A percentile compares a stretch with the other conserved stretches of the same genome.
phyloP scores from a whole-genome alignment of 2,113 vertebrate genomes.

The Gyps fulvus region DNA sequence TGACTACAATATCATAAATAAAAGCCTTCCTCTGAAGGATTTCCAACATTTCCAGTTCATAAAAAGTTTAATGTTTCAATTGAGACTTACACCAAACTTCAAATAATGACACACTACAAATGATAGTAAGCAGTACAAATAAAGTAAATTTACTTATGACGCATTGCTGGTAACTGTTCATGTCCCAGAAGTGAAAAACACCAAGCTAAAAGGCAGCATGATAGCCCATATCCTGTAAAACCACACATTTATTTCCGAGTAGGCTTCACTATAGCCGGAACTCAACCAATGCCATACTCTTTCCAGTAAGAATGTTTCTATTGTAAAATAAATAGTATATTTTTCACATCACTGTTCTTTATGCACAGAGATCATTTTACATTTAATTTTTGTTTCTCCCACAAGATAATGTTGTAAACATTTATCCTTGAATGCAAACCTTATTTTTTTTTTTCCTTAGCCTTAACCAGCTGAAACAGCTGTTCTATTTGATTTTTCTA shows the following conservation, averaged over 20 bases:
- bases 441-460: neutral
- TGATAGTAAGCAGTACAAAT: conserved; percentile 44
- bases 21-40: conserved; percentile 63
- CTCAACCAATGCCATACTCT: neutral
- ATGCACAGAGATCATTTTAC: neutral
- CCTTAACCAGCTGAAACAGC: neutral
- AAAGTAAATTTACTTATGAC: conserved; percentile 43
- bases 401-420: neutral
- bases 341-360: neutral
- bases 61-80: conserved; percentile 72
- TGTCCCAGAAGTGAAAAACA: conserved; percentile 46
- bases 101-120: conserved; percentile 50
- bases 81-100: conserved; percentile 63
- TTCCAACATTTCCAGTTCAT: conserved; percentile 73
- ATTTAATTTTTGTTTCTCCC: neutral
- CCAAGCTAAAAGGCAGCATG: conserved; percentile 3
- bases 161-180: conserved; percentile 13
- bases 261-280: neutral
- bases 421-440: neutral
- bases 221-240: conserved; percentile 9
- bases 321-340: conserved; percentile 7
- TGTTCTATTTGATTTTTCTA: neutral
- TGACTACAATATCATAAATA: conserved; percentile 68
- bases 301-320: conserved; percentile 16
- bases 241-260: conserved; percentile 16